Evolutionary conservation across 2,888 invertebrate genomes (phyloP).

Genomic region (Lycia hirtaria): DNA sequence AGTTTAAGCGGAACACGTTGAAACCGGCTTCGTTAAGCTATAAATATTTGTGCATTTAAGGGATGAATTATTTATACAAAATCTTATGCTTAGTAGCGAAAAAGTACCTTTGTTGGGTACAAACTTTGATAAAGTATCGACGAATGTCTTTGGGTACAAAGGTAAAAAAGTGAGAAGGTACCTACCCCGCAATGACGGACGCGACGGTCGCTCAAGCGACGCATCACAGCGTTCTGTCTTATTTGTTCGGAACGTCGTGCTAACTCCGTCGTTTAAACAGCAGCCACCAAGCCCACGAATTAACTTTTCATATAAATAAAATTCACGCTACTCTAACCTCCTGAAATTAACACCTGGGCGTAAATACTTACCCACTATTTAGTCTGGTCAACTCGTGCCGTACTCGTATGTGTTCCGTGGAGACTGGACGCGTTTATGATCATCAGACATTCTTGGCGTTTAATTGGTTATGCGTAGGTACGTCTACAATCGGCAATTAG

Average conservation of each 20-base stretch:
- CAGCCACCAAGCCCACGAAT: slow-evolving; percentile 79
- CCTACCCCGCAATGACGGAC: not conserved
- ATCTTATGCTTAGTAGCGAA: no score
- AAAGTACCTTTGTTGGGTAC: no score
- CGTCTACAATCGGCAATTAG: slow-evolving; percentile 50
- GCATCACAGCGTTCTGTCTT: slow-evolving; percentile 44
- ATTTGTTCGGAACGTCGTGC: slow-evolving; percentile 81
- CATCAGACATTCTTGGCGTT: slow-evolving; percentile 40
- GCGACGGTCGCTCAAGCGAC: not conserved
- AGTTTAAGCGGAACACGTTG: no score
- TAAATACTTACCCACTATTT: slow-evolving; percentile 72
- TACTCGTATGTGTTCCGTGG: slow-evolving; percentile 64
- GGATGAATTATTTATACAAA: no score
- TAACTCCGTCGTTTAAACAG: slow-evolving; percentile 84
- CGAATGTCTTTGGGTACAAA: no score
- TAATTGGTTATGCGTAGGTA: slow-evolving; percentile 50
- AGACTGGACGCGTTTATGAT: slow-evolving; percentile 58
- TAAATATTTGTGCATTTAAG: no score
- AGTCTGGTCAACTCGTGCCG: slow-evolving; percentile 74
- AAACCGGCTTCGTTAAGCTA: no score
- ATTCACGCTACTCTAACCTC: slow-evolving; percentile 85
- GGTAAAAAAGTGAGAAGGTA: not conserved
- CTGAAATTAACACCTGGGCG: slow-evolving; percentile 84
- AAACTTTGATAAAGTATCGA: no score
- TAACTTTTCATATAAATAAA: slow-evolving; percentile 86